phyloP scores from a whole-genome alignment of 1,140 invertebrate species.

The Capitella teleta region DNA sequence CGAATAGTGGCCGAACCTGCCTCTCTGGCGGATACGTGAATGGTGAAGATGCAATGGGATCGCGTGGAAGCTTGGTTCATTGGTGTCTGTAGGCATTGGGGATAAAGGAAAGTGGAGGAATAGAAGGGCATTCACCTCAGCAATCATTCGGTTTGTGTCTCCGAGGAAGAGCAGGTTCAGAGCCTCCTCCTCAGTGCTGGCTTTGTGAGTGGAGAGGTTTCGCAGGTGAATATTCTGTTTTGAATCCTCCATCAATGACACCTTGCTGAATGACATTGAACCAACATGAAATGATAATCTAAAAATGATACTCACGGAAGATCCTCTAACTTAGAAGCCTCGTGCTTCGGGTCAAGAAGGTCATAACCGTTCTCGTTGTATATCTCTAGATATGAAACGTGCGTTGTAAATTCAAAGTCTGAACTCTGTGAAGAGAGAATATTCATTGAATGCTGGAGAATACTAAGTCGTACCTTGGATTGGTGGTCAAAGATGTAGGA shows the following conservation, averaged over 20 bases:
- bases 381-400: slow-evolving; percentile 43
- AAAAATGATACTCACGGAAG: slow-evolving; percentile 42
- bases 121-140: slow-evolving; percentile 38
- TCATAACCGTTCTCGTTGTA: slow-evolving; percentile 51
- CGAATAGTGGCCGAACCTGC: slow-evolving; percentile 42
- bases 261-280: slow-evolving; percentile 39
- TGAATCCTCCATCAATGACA: slow-evolving; percentile 50
- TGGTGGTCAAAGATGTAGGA: slow-evolving; percentile 42
- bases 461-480: slow-evolving; percentile 32
- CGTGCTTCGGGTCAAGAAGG: slow-evolving; percentile 49
- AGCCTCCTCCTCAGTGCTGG: slow-evolving; percentile 50
- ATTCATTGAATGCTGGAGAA: no score
- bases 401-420: slow-evolving; percentile 28
- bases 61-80: slow-evolving; percentile 56
- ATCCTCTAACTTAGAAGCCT: slow-evolving; percentile 48
- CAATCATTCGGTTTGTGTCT: slow-evolving; percentile 53
- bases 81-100: slow-evolving; percentile 42
- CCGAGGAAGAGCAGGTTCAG: slow-evolving; percentile 51
- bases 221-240: slow-evolving; percentile 50
- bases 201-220: slow-evolving; percentile 50
- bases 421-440: slow-evolving; percentile 22
- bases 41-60: slow-evolving; percentile 58
- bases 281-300: no score
- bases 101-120: not conserved
- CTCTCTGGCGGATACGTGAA: slow-evolving; percentile 47